Conservation (phyloP, 2,113 vertebrate species). For the Trogon surrucura region DNA sequence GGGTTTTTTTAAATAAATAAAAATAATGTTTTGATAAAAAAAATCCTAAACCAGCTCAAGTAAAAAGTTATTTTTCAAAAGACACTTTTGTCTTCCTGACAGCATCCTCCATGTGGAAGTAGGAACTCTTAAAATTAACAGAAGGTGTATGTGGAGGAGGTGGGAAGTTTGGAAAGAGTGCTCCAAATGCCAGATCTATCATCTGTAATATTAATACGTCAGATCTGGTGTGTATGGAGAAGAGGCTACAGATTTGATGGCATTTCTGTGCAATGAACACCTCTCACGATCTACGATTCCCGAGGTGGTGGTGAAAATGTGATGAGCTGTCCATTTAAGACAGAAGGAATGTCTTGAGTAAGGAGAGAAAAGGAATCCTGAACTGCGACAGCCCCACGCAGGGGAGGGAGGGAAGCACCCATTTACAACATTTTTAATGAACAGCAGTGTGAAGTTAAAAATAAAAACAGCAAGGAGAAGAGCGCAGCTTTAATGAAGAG, state of each 20-base stretch:
- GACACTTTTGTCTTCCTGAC: constrained; percentile 20
- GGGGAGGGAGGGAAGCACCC: neutral
- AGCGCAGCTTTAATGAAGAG: neutral
- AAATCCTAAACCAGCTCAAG: neutral
- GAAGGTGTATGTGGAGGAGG: neutral
- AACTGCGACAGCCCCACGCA: neutral
- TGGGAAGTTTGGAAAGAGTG: constrained; percentile 4
- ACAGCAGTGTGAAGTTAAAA: neutral
- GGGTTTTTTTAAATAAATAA: neutral
- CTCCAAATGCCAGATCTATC: constrained; percentile 28
- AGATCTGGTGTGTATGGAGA: neutral
- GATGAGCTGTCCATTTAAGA: neutral
- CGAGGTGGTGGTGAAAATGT: neutral
- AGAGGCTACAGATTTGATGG: neutral
- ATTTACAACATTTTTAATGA: constrained; percentile 14
- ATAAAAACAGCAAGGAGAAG: neutral
- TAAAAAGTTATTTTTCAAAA: constrained; percentile 19
- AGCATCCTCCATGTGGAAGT: neutral
- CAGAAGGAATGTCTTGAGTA: neutral
- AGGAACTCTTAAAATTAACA: constrained; percentile 32
- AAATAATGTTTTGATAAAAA: neutral
- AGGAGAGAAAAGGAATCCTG: neutral
- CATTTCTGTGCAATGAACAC: neutral
- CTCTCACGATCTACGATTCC: neutral
- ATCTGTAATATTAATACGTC: constrained; percentile 4